Conservation (phyloP, 2,113 vertebrate genomes). For the Tenebrosternarchus preto region DNA sequence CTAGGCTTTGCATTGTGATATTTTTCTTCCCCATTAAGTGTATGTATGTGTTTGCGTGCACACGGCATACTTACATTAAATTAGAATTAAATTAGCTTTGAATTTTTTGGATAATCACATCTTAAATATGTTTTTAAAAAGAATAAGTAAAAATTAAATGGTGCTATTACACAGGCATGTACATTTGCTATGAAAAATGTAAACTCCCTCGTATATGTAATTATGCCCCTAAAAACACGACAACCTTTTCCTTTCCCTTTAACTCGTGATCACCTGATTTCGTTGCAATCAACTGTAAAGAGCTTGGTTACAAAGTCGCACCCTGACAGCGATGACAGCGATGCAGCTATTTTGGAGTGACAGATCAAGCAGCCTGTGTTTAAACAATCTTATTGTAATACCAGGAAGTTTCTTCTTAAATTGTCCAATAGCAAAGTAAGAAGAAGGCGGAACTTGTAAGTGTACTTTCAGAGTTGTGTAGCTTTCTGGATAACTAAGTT, state of each 20-base stretch:
- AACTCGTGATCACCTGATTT: constrained; percentile 52
- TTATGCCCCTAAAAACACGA: neutral
- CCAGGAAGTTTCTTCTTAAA: constrained; percentile 53
- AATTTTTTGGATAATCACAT: too few relatives aligned
- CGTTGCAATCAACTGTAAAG: constrained; percentile 38
- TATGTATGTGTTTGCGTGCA: too few relatives aligned
- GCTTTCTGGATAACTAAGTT: constrained; percentile 31
- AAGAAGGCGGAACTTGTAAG: constrained; percentile 14
- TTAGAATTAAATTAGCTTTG: too few relatives aligned
- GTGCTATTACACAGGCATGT: too few relatives aligned
- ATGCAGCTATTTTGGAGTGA: constrained; percentile 30
- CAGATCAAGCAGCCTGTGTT: constrained; percentile 53
- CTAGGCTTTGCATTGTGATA: too few relatives aligned
- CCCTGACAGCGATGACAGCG: constrained; percentile 22
- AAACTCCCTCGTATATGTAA: neutral
- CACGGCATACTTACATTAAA: too few relatives aligned
- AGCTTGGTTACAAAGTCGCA: constrained; percentile 49
- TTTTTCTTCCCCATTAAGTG: too few relatives aligned
- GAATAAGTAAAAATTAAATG: too few relatives aligned
- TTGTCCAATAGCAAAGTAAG: constrained; percentile 57
- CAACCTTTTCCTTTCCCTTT: constrained; percentile 45
- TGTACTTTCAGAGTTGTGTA: constrained; percentile 46
- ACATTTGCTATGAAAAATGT: neutral
- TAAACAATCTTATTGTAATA: too few relatives aligned
- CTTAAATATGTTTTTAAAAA: too few relatives aligned